These are phyloP conservation scores for Drosophila neutralis DNA, from an alignment of 2,888 invertebrate species.

Conservation along the genomic window DNA sequence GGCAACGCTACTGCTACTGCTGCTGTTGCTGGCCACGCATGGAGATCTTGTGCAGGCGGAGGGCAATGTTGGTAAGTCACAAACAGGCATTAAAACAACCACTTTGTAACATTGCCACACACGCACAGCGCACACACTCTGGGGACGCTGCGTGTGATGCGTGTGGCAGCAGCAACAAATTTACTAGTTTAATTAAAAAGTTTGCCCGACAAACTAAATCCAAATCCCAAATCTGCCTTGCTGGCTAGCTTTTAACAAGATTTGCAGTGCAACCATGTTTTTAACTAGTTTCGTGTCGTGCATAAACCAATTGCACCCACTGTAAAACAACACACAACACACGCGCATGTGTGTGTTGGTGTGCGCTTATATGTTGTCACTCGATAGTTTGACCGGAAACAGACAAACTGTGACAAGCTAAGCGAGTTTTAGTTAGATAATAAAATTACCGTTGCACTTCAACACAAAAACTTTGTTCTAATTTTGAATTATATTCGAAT, in stretches of 20 bases:
- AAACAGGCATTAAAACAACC: background rate
- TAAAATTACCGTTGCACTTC: conserved; percentile 43
- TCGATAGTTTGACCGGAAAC: conserved; percentile 48
- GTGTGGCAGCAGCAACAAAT: conserved; percentile 56
- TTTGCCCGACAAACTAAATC: conserved; percentile 48
- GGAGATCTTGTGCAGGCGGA: conserved; percentile 80
- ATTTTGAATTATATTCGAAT: background rate
- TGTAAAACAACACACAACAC: conserved; percentile 7
- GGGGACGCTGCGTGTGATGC: conserved; percentile 12
- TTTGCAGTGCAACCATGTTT: conserved; percentile 64
- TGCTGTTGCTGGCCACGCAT: conserved; percentile 70
- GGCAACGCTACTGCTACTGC: conserved; percentile 63
- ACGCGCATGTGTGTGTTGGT: background rate
- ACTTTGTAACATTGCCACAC: conserved; percentile 9
- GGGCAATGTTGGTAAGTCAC: conserved; percentile 84
- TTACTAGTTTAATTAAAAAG: conserved; percentile 75
- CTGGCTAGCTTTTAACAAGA: conserved; percentile 28
- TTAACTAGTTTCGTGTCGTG: conserved; percentile 60
- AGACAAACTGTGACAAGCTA: conserved; percentile 27
- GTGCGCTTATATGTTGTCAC: conserved; percentile 13
- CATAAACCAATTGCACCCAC: conserved; percentile 54
- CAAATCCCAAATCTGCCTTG: conserved; percentile 9
- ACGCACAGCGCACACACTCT: background rate
- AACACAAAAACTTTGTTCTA: background rate
- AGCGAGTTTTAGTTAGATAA: conserved; percentile 54